Conservation (phyloP, 2,888 invertebrate species). For the Machimus atricapillus region DNA sequence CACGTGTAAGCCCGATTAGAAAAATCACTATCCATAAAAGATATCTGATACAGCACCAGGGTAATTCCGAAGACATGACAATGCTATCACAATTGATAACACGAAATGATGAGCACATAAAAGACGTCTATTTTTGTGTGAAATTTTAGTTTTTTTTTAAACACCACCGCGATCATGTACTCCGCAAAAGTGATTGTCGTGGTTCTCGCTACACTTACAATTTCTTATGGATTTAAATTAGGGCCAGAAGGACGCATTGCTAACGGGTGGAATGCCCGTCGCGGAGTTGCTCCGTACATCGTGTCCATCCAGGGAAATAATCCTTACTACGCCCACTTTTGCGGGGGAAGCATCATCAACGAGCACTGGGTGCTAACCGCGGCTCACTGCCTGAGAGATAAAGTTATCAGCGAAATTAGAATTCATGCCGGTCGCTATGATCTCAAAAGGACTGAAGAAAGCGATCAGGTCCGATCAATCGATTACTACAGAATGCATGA, state of each 20-base stretch:
- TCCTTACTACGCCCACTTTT: neutral
- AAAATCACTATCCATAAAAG: neutral
- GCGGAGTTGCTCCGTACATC: neutral
- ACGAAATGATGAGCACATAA: neutral
- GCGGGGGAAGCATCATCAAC: constrained; percentile 40
- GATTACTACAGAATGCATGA: constrained; percentile 33
- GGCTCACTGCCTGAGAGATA: constrained; percentile 15
- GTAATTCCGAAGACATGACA: neutral
- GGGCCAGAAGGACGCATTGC: neutral
- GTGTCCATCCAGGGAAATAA: neutral
- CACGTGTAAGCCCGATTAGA: neutral
- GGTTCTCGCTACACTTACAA: neutral
- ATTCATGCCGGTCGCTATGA: constrained; percentile 32
- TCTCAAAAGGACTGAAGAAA: neutral
- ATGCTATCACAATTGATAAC: neutral
- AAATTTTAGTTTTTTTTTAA: neutral
- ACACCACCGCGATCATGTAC: neutral
- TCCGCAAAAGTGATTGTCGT: neutral
- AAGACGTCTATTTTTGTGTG: neutral
- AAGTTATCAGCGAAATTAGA: neutral
- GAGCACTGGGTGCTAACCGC: constrained; percentile 36
- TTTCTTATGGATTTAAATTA: neutral
- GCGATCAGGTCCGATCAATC: neutral
- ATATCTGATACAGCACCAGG: neutral
- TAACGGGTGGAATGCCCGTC: neutral